Evolutionary conservation across 2,797 vertebrate genomes (phyloP), one percentile per base, ranked within the genome.

Genomic region (Pteropus rufus): DNA sequence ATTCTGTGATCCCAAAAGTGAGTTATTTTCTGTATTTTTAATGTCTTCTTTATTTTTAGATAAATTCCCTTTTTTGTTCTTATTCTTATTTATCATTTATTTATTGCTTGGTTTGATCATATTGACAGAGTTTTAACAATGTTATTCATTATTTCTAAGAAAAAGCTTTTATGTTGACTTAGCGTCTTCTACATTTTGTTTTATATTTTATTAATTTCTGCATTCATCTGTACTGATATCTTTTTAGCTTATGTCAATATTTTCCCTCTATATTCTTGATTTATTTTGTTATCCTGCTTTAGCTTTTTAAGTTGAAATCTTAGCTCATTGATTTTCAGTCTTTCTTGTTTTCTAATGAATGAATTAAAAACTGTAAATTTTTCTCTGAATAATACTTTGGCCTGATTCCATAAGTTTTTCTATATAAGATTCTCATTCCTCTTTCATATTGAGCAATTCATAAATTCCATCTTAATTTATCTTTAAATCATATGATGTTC

Each of bases 281-380:
- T 70, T 65, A 29, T n/a, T 90, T 86, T 94, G 24, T 44, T 72
- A 77, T 34, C 19, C 7, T 84, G 9, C 67, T 85, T 91, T 39
- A 85, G 12, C 18, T 72, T 84, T 44, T 87, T 65, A 7, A 54
- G 29, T 58, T 87, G 65, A 64, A 93, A 77, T 75, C 11, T 84
- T 58, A 69, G 5, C 54, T 80, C 24, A 39, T 1, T 62, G 29
- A 83, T 46, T 58, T 82, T 81, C 62, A 87, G 1, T 89, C 36
- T 92, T 86, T 76, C 54, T 87, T 91, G 5, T 70, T 87, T 91
- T 87, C 60, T 88, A 89, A 88, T 75, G 76, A 90, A 72, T 83
- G 12, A 75, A 84, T 52, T 64, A 39, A 72, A 96, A 90, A 41
- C 23, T 77, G 62, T 67, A 41, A 65, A 21, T 62, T 80, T 83